Evolutionary conservation across 92 coral and sea anemone species (phyloP), one percentile per base, ranked within the genome.

Genomic region (Isaurus tuberculatus): DNA sequence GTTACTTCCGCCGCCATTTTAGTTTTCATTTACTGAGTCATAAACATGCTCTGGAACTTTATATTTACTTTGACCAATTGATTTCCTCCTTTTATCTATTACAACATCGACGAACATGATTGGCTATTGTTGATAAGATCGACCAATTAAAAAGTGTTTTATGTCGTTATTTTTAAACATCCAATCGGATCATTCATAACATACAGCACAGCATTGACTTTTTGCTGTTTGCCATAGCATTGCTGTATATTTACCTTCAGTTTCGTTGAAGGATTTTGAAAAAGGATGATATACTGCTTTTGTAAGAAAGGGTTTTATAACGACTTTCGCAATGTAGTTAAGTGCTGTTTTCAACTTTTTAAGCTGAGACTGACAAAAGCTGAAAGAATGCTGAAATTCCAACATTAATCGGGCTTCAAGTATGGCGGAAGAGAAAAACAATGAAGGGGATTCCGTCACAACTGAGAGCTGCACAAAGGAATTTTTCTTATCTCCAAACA

Each of bases 1-100:
- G 91, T 89, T 80, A 93, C 90, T 90, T 94, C 93, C 92, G 94
- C 83, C 91, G 94, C 94, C 94, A 93, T 91, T 83, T 90, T 93
- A 57, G 81, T 75, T 87, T 80, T 61, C 70, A 34, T 73, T 80
- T 20, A 69, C 49, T 64, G 49, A 64, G 37, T 64, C 86, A 58
- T 28, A 55, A 55, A 78, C 68, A 81, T 77, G 73, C 75, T 27
- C 61, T 60, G 70, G 3, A 6, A 19, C 81, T 80, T 23, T 37
- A 87, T 75, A 55, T 8, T 9, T 34, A 33, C 43, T 81, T 74
- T 66, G 40, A 16, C 90, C 90, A 82, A 82, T 82, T 25, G 42
- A 28, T 34, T 32, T n/a, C 19, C 27, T 65, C 70, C 31, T 83
- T 22, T 40, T 71, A 80, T 72, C 40, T 28, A 11, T 31, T 23